Evolutionary conservation across 1,140 invertebrate species (phyloP).

Genomic region (Ceratina calcarata): DNA sequence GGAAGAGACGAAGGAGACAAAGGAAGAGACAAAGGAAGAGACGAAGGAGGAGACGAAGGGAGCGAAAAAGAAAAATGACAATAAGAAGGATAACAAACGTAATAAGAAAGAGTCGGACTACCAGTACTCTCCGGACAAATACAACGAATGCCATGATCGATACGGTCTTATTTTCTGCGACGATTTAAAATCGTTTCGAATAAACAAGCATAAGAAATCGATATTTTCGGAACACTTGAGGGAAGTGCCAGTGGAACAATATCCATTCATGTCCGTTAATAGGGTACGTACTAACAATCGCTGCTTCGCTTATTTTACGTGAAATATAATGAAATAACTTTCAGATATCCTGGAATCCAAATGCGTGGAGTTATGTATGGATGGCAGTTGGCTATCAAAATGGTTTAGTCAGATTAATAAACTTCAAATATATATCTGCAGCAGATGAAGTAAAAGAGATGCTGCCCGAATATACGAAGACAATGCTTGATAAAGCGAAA

Average conservation of each 20-base stretch:
- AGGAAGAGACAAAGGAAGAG: slow-evolving; percentile 9
- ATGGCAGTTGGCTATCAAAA: slow-evolving; percentile 77
- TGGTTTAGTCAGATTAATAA: slow-evolving; percentile 76
- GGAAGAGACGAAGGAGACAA: neutral
- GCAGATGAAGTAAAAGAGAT: slow-evolving; percentile 48
- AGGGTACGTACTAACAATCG: slow-evolving; percentile 55
- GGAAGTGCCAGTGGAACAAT: slow-evolving; percentile 69
- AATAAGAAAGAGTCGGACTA: slow-evolving; percentile 62
- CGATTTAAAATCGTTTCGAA: slow-evolving; percentile 52
- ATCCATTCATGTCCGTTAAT: slow-evolving; percentile 75
- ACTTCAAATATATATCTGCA: slow-evolving; percentile 69
- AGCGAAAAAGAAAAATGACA: neutral
- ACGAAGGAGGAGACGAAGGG: neutral
- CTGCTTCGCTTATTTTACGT: neutral
- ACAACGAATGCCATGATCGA: slow-evolving; percentile 70
- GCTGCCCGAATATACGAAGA: slow-evolving; percentile 57
- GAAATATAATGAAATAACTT: slow-evolving; percentile 28
- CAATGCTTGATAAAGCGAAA: slow-evolving; percentile 28
- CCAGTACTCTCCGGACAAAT: slow-evolving; percentile 70
- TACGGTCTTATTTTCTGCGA: slow-evolving; percentile 75
- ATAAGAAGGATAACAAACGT: slow-evolving; percentile 46
- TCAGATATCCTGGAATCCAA: slow-evolving; percentile 79
- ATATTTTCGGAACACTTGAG: slow-evolving; percentile 40
- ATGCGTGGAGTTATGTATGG: slow-evolving; percentile 78
- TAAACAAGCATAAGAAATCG: neutral